phyloP scores from a whole-genome alignment of 2,113 vertebrate species.

The Lontra canadensis region DNA sequence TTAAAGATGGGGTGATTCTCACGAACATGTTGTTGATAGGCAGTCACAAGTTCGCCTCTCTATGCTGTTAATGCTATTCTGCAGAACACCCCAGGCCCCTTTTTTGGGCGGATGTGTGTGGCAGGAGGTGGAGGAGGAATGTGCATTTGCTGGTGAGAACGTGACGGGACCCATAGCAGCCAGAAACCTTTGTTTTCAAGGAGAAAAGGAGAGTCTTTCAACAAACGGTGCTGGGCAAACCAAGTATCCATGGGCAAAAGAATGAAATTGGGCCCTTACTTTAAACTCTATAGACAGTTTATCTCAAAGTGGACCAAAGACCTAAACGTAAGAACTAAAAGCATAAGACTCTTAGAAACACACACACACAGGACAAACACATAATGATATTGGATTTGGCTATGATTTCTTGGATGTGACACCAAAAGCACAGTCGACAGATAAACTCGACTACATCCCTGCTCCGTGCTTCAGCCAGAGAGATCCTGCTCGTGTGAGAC shows the following conservation, averaged over 20 bases:
- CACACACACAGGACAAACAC: background rate
- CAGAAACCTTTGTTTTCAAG: background rate
- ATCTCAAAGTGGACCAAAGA: background rate
- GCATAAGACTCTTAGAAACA: background rate
- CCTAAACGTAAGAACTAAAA: background rate
- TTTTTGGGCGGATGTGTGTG: background rate
- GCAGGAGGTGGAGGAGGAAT: background rate
- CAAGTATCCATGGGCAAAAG: background rate
- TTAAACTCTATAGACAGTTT: background rate
- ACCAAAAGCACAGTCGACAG: background rate
- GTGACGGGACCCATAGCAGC: background rate
- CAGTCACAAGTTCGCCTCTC: background rate
- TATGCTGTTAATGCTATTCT: background rate
- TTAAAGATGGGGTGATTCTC: background rate
- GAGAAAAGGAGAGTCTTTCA: background rate
- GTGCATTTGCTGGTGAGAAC: background rate
- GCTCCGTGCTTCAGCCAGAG: background rate
- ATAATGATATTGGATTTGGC: background rate
- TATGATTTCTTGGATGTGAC: background rate
- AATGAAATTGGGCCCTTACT: background rate
- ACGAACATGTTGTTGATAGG: background rate
- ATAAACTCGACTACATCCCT: background rate
- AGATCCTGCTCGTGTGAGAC: background rate
- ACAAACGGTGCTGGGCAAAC: background rate
- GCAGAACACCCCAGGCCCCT: background rate